Conservation (phyloP, 1,140 invertebrate genomes). For the Drosophila lini region DNA sequence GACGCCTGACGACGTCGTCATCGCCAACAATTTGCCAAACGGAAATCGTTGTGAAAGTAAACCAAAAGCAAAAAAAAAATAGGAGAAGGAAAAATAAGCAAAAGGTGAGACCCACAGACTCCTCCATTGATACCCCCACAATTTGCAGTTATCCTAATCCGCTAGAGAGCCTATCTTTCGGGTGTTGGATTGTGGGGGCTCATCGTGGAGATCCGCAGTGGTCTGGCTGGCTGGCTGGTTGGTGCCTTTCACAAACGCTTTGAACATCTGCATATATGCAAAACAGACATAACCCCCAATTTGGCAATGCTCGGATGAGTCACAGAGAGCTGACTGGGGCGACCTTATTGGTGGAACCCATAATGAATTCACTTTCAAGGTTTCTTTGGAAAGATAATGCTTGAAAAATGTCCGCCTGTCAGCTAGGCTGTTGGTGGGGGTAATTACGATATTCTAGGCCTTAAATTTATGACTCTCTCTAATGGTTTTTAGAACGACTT, state of each 20-base stretch:
- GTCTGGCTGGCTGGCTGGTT: not conserved
- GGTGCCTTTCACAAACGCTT: slow-evolving; percentile 66
- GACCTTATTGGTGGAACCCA: slow-evolving; percentile 41
- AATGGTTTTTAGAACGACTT: slow-evolving; percentile 9
- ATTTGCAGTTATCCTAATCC: slow-evolving; percentile 21
- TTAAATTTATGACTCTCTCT: slow-evolving; percentile 22
- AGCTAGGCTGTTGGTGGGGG: not conserved
- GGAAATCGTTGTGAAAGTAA: slow-evolving; percentile 56
- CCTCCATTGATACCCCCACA: slow-evolving; percentile 23
- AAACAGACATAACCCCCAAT: slow-evolving; percentile 35
- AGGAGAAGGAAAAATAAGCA: not conserved
- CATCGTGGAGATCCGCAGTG: slow-evolving; percentile 2
- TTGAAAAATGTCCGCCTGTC: slow-evolving; percentile 31
- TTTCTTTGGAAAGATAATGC: slow-evolving; percentile 49
- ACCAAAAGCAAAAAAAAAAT: slow-evolving; percentile 3
- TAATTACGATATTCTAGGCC: slow-evolving; percentile 45
- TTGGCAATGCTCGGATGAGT: slow-evolving; percentile 50
- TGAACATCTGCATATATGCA: slow-evolving; percentile 30
- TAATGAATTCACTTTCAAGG: slow-evolving; percentile 58
- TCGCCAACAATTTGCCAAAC: slow-evolving; percentile 53
- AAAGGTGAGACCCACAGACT: slow-evolving; percentile 14
- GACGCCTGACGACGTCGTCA: slow-evolving; percentile 55
- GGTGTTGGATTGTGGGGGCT: slow-evolving; percentile 23
- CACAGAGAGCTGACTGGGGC: slow-evolving; percentile 18
- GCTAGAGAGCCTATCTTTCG: not conserved